Evolutionary conservation across 2,888 invertebrate species (phyloP), one percentile per base, ranked within the genome.

Genomic region (Gortyna flavago): DNA sequence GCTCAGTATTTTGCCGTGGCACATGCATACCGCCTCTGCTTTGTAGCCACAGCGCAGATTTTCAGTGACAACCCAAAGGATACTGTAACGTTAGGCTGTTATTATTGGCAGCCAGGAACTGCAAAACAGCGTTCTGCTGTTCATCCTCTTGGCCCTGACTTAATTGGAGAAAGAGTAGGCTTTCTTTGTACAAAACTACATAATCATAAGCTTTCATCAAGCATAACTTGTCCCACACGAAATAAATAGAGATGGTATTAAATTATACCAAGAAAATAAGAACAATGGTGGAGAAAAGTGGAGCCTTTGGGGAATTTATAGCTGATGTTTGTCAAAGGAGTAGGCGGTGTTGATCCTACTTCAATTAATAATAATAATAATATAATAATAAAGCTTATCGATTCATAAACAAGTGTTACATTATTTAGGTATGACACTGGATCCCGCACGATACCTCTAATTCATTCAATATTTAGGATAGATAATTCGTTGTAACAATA

Each of bases 271-370:
- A 44, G 29, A 35, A 48, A 44, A 69, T 13, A 62, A n/a, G 44
- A 44, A 54, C n/a, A 41, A 35, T 4, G 13, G 13, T 54, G 77
- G 69, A 25, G 68, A n/a, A n/a, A n/a, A n/a, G 79, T 68, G 25
- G 65, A 29, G 65, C 59, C 51, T 59, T 66, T 72, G 16, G 51
- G 51, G 59, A 72, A 66, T 59, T 21, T 35, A 51, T 16, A 41
- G n/a, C 64, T 38, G 54, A 32, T 32, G n/a, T 70, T 61, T 72
- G 35, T 35, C n/a, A 6, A 51, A 66, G 8, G 9, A 66, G 51
- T 79, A 41, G 32, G 66, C 0, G 4, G 32, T 38, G 16, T 41
- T 41, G 25, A 51, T 72, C 59, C 6, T 65, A 51, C 9, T 72
- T 65, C 7, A 38, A 41, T 41, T 41, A 38, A 38, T 38, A 38